Evolutionary conservation across 2,113 vertebrate species (phyloP).

Genomic region (Clarias magur): DNA sequence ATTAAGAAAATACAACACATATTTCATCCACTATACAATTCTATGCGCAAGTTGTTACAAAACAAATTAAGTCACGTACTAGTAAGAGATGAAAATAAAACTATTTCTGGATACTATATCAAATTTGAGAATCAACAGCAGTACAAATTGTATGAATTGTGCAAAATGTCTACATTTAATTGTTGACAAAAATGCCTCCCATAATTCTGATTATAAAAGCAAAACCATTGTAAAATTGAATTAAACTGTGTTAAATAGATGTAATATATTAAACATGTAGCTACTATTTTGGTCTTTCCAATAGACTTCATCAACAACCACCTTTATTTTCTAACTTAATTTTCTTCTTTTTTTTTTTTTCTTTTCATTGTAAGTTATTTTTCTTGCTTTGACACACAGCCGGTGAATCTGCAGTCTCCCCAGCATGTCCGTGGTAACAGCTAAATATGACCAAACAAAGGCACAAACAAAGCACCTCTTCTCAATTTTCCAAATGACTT

Average conservation of each 20-base stretch:
- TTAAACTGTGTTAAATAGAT: not conserved
- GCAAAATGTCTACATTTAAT: not conserved
- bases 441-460: constrained; percentile 53
- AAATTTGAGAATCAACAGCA: not conserved
- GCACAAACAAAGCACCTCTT: constrained; percentile 51
- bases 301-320: not conserved
- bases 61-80: not conserved
- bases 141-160: not conserved
- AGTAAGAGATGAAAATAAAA: too few relatives aligned
- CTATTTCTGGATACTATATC: not conserved
- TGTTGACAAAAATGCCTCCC: too few relatives aligned
- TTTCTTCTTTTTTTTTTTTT: not conserved
- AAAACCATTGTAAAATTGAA: too few relatives aligned
- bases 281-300: not conserved
- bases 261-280: not conserved
- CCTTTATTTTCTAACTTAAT: constrained; percentile 18
- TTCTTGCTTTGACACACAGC: not conserved
- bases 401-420: constrained; percentile 35
- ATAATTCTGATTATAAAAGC: not conserved
- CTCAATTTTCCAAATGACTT: constrained; percentile 54
- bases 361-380: not conserved
- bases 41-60: not conserved
- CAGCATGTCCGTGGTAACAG: constrained; percentile 28
- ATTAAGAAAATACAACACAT: too few relatives aligned
- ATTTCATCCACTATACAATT: too few relatives aligned